phyloP scores from a whole-genome alignment of 2,888 invertebrate species.

The Thereva nobilitata region DNA sequence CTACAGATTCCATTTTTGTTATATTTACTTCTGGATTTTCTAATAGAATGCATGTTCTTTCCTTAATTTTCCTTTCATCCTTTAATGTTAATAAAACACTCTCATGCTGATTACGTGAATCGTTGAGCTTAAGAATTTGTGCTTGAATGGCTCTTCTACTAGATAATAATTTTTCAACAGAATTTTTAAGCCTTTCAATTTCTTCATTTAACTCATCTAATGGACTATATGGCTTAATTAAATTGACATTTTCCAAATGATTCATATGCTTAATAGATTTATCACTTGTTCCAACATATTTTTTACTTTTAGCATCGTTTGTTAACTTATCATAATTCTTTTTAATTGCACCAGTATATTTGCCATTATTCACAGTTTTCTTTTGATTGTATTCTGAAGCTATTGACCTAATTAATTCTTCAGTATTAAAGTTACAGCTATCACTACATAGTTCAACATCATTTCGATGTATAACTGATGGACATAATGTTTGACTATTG shows the following conservation, averaged over 20 bases:
- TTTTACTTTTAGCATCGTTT: conserved; percentile 33
- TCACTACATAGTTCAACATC: conserved; percentile 42
- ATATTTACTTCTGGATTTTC: conserved; percentile 68
- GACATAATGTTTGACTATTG: conserved; percentile 44
- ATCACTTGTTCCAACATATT: not conserved
- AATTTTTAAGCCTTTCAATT: conserved; percentile 53
- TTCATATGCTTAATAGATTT: conserved; percentile 9
- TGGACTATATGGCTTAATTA: conserved; percentile 37
- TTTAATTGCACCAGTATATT: not conserved
- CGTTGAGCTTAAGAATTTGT: conserved; percentile 46
- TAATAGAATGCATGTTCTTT: conserved; percentile 67
- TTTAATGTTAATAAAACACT: conserved; percentile 55
- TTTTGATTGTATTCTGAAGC: conserved; percentile 1
- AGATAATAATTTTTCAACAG: conserved; percentile 53
- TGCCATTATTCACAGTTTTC: not conserved
- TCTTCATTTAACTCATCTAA: conserved; percentile 43
- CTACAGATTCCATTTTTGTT: conserved; percentile 62
- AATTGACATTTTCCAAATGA: conserved; percentile 20
- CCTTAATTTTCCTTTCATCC: conserved; percentile 61
- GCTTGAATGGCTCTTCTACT: conserved; percentile 44
- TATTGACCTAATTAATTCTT: conserved; percentile 38
- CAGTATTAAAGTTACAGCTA: conserved; percentile 14
- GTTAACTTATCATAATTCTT: conserved; percentile 24
- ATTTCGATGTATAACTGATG: conserved; percentile 46
- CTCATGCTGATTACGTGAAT: conserved; percentile 54